phyloP scores from a whole-genome alignment of 1,140 invertebrate genomes.

The Drosophila busckii region DNA sequence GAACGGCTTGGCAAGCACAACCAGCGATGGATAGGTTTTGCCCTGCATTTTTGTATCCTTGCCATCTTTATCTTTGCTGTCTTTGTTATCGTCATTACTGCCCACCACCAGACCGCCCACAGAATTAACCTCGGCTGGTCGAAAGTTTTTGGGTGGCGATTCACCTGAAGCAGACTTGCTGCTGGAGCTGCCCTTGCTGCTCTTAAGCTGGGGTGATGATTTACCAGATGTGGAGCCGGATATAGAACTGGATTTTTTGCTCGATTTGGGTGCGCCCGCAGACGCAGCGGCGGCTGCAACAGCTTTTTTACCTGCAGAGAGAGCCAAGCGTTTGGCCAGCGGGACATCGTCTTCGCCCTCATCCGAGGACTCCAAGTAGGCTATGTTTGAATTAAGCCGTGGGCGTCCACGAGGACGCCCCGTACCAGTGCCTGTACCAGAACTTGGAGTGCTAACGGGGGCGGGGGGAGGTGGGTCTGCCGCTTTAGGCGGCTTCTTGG shows the following conservation, averaged over 20 bases:
- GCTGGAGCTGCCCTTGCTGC: slow-evolving; percentile 22
- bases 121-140: slow-evolving; percentile 84
- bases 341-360: slow-evolving; percentile 78
- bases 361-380: slow-evolving; percentile 71
- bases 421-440: slow-evolving; percentile 10
- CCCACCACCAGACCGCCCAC: slow-evolving; percentile 84
- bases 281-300: slow-evolving; percentile 24
- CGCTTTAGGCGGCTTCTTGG: slow-evolving; percentile 80
- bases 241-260: slow-evolving; percentile 22
- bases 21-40: slow-evolving; percentile 90
- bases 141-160: slow-evolving; percentile 72
- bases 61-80: slow-evolving; percentile 79
- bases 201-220: slow-evolving; percentile 43
- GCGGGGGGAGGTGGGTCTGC: slow-evolving; percentile 19
- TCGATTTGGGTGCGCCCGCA: slow-evolving; percentile 9
- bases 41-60: slow-evolving; percentile 86
- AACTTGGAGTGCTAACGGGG: background rate
- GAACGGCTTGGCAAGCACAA: slow-evolving; percentile 88
- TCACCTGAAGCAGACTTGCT: slow-evolving; percentile 31
- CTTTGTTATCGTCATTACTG: slow-evolving; percentile 60
- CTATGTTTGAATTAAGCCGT: slow-evolving; percentile 51
- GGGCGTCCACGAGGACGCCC: slow-evolving; percentile 49
- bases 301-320: slow-evolving; percentile 57
- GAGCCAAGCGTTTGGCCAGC: slow-evolving; percentile 69
- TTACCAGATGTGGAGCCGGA: slow-evolving; percentile 27